These are phyloP conservation scores for Drosophila varians DNA, from an alignment of 1,140 invertebrate species.

Conservation along the genomic window DNA sequence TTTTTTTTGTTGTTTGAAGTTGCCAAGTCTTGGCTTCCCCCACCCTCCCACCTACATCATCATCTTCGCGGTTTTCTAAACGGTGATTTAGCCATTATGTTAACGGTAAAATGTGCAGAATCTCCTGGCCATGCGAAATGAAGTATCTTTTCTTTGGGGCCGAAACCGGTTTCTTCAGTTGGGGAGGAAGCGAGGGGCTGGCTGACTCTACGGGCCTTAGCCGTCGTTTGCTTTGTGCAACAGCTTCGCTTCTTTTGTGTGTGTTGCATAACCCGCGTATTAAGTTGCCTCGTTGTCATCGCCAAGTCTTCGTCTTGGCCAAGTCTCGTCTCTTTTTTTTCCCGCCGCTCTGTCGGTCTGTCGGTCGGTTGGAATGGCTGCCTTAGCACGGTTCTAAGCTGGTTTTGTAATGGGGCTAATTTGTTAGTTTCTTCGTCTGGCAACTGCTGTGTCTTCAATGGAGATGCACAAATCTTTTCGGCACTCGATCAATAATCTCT, in stretches of 20 bases:
- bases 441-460: not conserved
- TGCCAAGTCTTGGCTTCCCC: constrained; percentile 14
- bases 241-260: constrained; percentile 27
- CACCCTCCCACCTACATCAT: constrained; percentile 9
- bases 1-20: not conserved
- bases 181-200: too few relatives aligned
- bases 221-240: constrained; percentile 48
- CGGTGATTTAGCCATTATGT: constrained; percentile 80
- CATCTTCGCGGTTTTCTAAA: constrained; percentile 69
- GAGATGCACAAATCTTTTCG: constrained; percentile 12
- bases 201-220: not conserved
- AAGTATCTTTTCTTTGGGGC: constrained; percentile 27
- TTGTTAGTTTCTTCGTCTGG: not conserved
- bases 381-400: constrained; percentile 32
- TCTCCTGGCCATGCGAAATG: constrained; percentile 51
- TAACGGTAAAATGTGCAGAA: constrained; percentile 80
- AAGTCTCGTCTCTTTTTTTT: constrained; percentile 27
- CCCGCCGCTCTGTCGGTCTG: too few relatives aligned
- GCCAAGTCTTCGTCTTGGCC: constrained; percentile 32
- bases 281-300: constrained; percentile 47
- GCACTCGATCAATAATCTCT: constrained; percentile 29
- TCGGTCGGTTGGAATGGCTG: too few relatives aligned
- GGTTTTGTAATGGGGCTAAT: constrained; percentile 18
- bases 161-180: constrained; percentile 30
- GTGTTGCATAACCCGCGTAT: constrained; percentile 43